Evolutionary conservation across 2,797 vertebrate species (phyloP).

Genomic region (Epinephelus awoara): DNA sequence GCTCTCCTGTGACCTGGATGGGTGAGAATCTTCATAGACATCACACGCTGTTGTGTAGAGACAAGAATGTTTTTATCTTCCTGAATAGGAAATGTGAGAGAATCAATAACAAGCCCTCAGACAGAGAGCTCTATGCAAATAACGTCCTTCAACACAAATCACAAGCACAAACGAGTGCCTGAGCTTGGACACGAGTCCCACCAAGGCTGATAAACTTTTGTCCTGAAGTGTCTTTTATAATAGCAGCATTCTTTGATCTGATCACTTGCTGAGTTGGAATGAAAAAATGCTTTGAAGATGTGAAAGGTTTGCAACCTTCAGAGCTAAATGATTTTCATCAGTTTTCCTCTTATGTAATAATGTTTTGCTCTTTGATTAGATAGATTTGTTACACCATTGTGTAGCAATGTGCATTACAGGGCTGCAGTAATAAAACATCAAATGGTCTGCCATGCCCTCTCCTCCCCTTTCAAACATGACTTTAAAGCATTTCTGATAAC

Average conservation of each 20-base stretch:
- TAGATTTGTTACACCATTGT: neutral
- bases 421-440: neutral
- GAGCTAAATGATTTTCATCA: slow-evolving; percentile 4
- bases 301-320: neutral
- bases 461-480: neutral
- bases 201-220: neutral
- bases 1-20: slow-evolving; percentile 3
- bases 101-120: neutral
- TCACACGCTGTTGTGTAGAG: neutral
- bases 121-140: neutral
- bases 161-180: neutral
- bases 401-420: neutral
- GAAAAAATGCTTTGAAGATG: slow-evolving; percentile 3
- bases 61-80: neutral
- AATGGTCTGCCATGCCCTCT: neutral
- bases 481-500: neutral
- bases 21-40: neutral
- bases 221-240: neutral
- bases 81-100: neutral
- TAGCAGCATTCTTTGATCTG: slow-evolving; percentile 15
- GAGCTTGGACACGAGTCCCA: neutral
- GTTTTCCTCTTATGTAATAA: neutral
- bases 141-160: neutral
- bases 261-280: neutral
- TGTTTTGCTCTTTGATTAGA: neutral